Evolutionary conservation across 1,140 invertebrate genomes (phyloP), one percentile per base, ranked within the genome.

Genomic region (Danaus melanippus): DNA sequence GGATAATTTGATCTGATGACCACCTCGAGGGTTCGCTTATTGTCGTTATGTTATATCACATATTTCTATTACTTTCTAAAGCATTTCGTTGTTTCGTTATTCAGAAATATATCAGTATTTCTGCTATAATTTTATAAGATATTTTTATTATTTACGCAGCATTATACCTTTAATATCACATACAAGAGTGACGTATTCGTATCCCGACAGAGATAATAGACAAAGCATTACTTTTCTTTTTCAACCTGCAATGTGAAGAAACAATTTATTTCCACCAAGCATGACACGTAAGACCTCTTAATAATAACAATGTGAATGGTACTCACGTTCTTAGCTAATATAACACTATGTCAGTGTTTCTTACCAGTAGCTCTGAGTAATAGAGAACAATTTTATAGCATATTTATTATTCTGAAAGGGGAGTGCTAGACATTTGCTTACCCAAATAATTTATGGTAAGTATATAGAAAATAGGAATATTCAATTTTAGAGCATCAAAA

Each of bases 321-420:
- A 56, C 66, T 68, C 72, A 76, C 75, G 74, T 76, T 72, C 67
- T 62, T 65, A 66, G 66, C 75, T 76, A 75, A 78, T 76, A 74
- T 67, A 72, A 70, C 67, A 64, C 56, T 60, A 60, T 59, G 64
- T 60, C 60, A 62, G 50, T 57, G 50, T 62, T 58, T 53, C 58
- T 53, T 55, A 50, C 48, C 51, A 39, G 17, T 50, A 58, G 50
- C 50, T 66, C 64, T 69, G 21, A 51, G 64, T 64, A 69, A 69
- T 69, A 64, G 62, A 58, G 61, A 56, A 58, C 58, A 59, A 64
- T 57, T 52, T 57, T 63, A 58, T 59, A 41, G 56, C 21, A 46
- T 67, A 64, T 66, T 66, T 69, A 60, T 64, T 66, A 64, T 66
- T 60, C 63, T 44, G 44, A 50, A 55, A 62, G 57, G 64, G 58